These are phyloP conservation scores for Macrotis lagotis DNA, from an alignment of 2,113 vertebrate species.

Conservation along the genomic window DNA sequence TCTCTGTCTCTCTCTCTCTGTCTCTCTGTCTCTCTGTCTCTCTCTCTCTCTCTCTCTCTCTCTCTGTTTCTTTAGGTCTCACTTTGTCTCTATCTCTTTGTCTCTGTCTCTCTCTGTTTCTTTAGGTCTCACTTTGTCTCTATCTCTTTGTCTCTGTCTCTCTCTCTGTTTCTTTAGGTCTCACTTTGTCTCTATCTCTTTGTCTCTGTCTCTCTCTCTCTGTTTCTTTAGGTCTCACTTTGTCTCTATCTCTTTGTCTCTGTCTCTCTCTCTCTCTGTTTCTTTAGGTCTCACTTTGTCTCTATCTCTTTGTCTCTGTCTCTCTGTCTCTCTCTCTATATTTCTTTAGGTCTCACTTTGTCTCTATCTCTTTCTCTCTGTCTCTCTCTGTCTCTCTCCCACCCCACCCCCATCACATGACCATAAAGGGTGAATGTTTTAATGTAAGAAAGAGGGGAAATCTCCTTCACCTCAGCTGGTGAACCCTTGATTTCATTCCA, in stretches of 20 bases:
- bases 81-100: too few relatives aligned
- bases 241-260: not conserved
- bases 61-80: too few relatives aligned
- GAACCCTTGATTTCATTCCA: not conserved
- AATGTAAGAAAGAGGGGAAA: not conserved
- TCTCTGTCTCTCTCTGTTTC: not conserved
- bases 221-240: too few relatives aligned
- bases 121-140: accelerated
- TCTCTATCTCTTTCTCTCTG: too few relatives aligned
- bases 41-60: not conserved
- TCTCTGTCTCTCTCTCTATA: not conserved
- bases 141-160: not conserved
- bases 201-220: not conserved
- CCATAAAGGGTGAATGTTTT: not conserved
- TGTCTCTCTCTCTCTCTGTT: too few relatives aligned
- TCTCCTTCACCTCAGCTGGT: not conserved
- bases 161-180: accelerated
- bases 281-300: too few relatives aligned
- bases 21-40: too few relatives aligned
- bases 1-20: not conserved
- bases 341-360: too few relatives aligned
- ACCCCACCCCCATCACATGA: not conserved
- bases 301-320: too few relatives aligned
- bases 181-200: not conserved
- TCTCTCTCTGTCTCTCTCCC: not conserved